A percentile compares a stretch with the other conserved stretches of the same genome.
phyloP scores from a whole-genome alignment of 2,113 vertebrate genomes.

The Pachycephala philippinensis region DNA sequence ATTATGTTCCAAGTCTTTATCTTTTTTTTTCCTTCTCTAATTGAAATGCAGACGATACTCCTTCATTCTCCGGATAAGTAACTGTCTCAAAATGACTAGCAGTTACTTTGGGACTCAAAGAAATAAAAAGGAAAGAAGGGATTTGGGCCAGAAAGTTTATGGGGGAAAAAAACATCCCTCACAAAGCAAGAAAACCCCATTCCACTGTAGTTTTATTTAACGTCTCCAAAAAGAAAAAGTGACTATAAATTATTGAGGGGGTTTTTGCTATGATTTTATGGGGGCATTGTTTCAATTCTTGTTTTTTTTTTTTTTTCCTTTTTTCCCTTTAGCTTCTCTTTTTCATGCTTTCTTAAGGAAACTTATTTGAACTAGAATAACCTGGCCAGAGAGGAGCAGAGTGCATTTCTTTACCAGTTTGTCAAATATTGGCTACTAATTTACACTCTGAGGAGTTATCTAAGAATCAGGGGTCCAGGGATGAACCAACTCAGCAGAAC shows the following conservation, averaged over 20 bases:
- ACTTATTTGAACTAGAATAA: neutral
- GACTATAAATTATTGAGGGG: neutral
- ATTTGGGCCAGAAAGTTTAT: neutral
- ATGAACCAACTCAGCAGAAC: neutral
- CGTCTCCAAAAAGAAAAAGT: neutral
- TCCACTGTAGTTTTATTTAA: neutral
- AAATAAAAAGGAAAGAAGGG: neutral
- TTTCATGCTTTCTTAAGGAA: neutral
- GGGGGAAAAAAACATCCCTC: neutral
- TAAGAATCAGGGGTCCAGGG: neutral
- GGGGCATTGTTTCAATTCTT: neutral
- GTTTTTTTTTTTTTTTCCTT: neutral
- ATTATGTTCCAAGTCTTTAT: conserved; percentile 52
- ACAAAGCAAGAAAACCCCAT: neutral
- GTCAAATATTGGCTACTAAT: neutral
- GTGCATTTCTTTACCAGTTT: neutral
- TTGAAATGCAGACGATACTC: neutral
- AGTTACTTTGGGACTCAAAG: neutral
- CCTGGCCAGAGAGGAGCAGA: neutral
- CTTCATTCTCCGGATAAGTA: conserved; percentile 34
- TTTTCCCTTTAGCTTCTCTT: neutral
- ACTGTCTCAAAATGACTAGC: neutral
- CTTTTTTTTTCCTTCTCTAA: conserved; percentile 31
- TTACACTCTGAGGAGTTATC: neutral
- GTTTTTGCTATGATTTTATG: neutral